Conservation (phyloP, 2,113 vertebrate genomes). For the Mungos mungo region DNA sequence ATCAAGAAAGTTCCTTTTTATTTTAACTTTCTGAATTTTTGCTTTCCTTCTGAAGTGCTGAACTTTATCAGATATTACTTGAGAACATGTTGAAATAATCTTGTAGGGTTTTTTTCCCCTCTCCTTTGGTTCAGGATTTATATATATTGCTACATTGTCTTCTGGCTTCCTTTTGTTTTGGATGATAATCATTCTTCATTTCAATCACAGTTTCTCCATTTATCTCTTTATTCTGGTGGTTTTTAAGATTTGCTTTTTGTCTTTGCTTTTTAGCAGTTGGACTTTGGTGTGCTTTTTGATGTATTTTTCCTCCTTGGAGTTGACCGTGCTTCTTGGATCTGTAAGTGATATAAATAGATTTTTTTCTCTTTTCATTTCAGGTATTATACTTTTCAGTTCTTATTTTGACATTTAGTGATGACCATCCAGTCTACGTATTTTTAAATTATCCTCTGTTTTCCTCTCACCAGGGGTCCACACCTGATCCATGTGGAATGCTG, state of each 20-base stretch:
- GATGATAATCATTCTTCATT: background rate
- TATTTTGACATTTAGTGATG: background rate
- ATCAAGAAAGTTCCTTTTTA: background rate
- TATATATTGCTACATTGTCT: background rate
- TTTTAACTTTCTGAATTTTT: background rate
- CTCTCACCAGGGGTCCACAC: background rate
- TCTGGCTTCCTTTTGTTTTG: background rate
- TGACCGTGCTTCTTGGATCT: background rate
- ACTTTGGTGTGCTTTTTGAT: background rate
- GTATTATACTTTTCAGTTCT: background rate
- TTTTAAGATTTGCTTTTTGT: background rate
- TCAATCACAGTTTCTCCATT: background rate
- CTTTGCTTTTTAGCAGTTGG: background rate
- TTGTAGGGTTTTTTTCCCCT: background rate
- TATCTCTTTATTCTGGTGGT: background rate
- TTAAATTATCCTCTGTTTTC: background rate
- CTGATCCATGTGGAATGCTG: background rate
- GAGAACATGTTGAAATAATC: background rate
- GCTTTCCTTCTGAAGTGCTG: background rate
- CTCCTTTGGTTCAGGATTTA: background rate
- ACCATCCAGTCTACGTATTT: background rate
- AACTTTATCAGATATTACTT: background rate
- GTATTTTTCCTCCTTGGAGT: background rate
- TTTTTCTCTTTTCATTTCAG: background rate
- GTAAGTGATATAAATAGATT: background rate